Base-by-base conservation (phyloP, 2,797 vertebrate genomes). In the Halcyon badia region DNA sequence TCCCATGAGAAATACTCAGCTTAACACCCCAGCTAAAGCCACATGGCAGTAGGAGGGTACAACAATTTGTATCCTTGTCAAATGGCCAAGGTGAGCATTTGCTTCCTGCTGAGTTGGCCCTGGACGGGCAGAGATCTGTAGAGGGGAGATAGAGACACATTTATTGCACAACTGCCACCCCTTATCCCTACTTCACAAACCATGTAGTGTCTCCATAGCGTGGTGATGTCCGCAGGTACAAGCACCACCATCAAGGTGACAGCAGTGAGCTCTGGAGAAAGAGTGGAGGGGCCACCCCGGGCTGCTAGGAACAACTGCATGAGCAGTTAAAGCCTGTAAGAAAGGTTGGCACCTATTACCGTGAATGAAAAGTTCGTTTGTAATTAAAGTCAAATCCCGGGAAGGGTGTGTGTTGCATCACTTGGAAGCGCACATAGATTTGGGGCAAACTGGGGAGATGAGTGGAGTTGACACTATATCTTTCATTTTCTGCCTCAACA, bases 331-430 rank as follows among this genome's bases (percentile, higher is more conserved):
- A 90, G 25, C 30, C 57, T 2, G 0, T 33, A 66, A 81, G n/a
- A 56, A 88, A 71, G 52, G 61, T 35, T 88, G 71, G 57, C 42
- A 81, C 35, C 20, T 72, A 44, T 44, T 46, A 21, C n/a, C 3
- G 44, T 44, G 71, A 83, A 57, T n/a, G 80, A 64, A 69, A 78
- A 57, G 4, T 9, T 77, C 1, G 0, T 87, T 60, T 88, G 76
- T 71, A 85, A 91, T 46, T 78, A 65, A 65, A 93, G 80, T 4
- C 28, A 87, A 73, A 77, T 64, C 68, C 60, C 31, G 41, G 68
- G 60, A 92, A 85, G 28, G 48, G 18, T 9, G 11, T 41, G 57
- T 62, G 28, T 48, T 71, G 15, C 71, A 42, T 54, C 65, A 52
- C 44, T 6, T 75, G 33, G 64, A 68, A 75, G 39, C 42, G 54